Evolutionary conservation across 2,113 vertebrate genomes (phyloP).

Genomic region (Microtus montanus): DNA sequence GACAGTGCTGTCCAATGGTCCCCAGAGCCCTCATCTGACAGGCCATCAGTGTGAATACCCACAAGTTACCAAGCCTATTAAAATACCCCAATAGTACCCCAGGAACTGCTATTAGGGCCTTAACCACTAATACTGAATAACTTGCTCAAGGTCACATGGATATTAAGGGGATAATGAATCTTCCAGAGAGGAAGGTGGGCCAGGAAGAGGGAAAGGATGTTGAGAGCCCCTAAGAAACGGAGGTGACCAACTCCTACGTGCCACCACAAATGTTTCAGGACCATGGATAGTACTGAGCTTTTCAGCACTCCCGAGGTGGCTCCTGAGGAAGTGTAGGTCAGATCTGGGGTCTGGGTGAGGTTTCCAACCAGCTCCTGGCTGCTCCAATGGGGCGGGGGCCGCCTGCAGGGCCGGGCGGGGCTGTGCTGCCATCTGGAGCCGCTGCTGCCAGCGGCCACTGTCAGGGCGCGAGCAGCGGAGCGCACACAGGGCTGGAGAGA

Average conservation of each 20-base stretch:
- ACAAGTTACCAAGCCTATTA: not conserved
- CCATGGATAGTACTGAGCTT: not conserved
- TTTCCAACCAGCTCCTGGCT: not conserved
- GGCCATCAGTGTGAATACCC: not conserved
- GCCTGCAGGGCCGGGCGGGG: conserved; percentile 68
- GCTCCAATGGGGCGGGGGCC: conserved; percentile 71
- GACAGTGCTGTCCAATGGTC: not conserved
- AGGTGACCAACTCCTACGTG: not conserved
- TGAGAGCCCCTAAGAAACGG: not conserved
- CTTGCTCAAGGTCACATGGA: conserved; percentile 39
- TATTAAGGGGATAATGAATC: not conserved
- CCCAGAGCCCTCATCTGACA: not conserved
- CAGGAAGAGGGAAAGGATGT: not conserved
- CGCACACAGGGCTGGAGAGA: conserved; percentile 46
- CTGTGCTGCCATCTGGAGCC: conserved; percentile 70
- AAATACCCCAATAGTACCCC: not conserved
- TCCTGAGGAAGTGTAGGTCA: not conserved
- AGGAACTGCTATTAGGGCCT: not conserved
- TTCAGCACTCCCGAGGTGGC: rapidly evolving
- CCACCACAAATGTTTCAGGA: not conserved
- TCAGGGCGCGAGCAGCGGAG: conserved; percentile 55
- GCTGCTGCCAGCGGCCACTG: conserved; percentile 55
- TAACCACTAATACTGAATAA: conserved; percentile 7
- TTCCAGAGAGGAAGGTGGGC: not conserved
- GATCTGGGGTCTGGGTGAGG: not conserved